These are phyloP conservation scores for Helicoverpa armigera DNA, from an alignment of 1,140 invertebrate species.

Conservation along the genomic window DNA sequence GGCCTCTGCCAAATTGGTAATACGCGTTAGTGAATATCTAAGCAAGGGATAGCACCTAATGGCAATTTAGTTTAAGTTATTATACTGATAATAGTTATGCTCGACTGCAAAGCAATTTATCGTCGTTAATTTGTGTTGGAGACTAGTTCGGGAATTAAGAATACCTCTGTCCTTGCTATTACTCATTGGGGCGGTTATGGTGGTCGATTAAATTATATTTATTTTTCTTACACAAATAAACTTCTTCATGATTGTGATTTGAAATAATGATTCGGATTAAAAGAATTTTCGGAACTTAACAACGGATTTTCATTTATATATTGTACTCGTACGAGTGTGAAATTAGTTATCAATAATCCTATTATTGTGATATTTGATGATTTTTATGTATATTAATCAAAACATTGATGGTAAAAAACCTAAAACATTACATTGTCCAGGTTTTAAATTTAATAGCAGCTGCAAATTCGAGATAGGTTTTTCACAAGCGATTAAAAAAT, in stretches of 20 bases:
- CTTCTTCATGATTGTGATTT: too few relatives aligned
- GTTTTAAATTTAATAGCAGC: neutral
- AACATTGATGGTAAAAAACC: neutral
- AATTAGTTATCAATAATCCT: too few relatives aligned
- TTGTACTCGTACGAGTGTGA: too few relatives aligned
- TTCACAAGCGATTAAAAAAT: conserved; percentile 33
- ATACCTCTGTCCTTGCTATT: neutral
- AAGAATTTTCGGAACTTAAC: too few relatives aligned
- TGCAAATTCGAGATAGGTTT: conserved; percentile 25
- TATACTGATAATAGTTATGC: conserved; percentile 37
- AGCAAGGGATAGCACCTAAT: conserved; percentile 44
- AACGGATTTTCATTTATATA: too few relatives aligned
- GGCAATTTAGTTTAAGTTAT: conserved; percentile 41
- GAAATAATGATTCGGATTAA: too few relatives aligned
- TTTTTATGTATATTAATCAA: too few relatives aligned
- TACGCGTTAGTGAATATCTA: conserved; percentile 39
- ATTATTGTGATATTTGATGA: too few relatives aligned
- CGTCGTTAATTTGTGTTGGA: conserved; percentile 15
- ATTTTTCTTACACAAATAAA: too few relatives aligned
- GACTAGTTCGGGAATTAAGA: neutral
- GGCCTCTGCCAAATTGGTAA: conserved; percentile 40
- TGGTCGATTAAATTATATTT: neutral
- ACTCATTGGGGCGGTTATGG: too few relatives aligned
- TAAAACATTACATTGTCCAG: neutral
- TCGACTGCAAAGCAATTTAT: conserved; percentile 3